Conservation (phyloP, 2,888 invertebrate genomes). For the Cheilosia impressa region DNA sequence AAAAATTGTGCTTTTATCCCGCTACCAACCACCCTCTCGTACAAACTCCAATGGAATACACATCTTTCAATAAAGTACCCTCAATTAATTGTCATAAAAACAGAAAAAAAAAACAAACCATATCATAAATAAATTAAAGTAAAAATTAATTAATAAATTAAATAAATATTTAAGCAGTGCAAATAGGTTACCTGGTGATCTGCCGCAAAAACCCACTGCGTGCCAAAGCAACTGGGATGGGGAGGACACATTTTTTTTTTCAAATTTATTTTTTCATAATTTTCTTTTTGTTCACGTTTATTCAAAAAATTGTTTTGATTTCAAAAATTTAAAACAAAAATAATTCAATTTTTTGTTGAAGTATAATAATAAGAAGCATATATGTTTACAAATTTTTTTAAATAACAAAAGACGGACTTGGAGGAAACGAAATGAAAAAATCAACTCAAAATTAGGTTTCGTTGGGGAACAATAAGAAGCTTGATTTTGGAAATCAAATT, state of each 20-base stretch:
- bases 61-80: not conserved
- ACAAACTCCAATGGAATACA: not conserved
- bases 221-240: constrained; percentile 85
- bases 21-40: no score
- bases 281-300: constrained; percentile 67
- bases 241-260: constrained; percentile 78
- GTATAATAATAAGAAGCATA: constrained; percentile 67
- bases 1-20: no score
- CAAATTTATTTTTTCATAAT: constrained; percentile 19
- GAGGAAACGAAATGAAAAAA: constrained; percentile 22
- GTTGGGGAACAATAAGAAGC: constrained; percentile 65
- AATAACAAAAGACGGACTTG: constrained; percentile 54
- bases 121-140: constrained; percentile 28
- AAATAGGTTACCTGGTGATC: constrained; percentile 86
- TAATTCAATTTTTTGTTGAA: constrained; percentile 62
- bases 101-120: constrained; percentile 2
- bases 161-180: constrained; percentile 84
- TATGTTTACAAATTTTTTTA: constrained; percentile 55
- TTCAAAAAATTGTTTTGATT: constrained; percentile 54
- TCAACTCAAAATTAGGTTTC: constrained; percentile 26
- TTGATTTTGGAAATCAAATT: constrained; percentile 61
- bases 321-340: constrained; percentile 33
- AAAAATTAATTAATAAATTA: constrained; percentile 51
- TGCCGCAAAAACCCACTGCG: constrained; percentile 88
- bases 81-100: no score